A percentile compares a stretch with the other conserved stretches of the same genome.
Evolutionary conservation across 1,140 invertebrate species (phyloP).

Genomic region (Drosophila nasuta): DNA sequence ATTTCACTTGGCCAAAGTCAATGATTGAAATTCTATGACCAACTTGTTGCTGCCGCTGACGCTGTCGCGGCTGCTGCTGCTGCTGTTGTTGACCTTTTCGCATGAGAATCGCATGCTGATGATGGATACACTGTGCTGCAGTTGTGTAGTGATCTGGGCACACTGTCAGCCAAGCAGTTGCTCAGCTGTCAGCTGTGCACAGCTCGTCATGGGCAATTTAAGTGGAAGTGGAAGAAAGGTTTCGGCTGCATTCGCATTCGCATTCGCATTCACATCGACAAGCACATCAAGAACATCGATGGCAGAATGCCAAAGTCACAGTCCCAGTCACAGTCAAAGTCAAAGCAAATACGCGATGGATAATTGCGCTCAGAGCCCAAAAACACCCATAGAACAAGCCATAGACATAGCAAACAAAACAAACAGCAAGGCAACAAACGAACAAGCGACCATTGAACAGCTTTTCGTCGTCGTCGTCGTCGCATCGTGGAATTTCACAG

Average conservation of each 20-base stretch:
- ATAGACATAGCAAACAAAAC: constrained; percentile 36
- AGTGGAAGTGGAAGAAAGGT: constrained; percentile 72
- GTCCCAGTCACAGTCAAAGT: constrained; percentile 35
- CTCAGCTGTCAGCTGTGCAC: constrained; percentile 74
- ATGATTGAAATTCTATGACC: constrained; percentile 80
- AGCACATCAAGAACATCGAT: constrained; percentile 43
- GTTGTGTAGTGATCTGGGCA: constrained; percentile 31
- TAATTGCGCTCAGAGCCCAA: constrained; percentile 48
- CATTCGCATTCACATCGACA: constrained; percentile 18
- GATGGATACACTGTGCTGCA: constrained; percentile 67
- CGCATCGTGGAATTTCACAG: constrained; percentile 74
- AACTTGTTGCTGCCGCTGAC: constrained; percentile 38
- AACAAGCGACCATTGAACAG: constrained; percentile 40
- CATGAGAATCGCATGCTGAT: constrained; percentile 74
- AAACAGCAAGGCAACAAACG: neutral
- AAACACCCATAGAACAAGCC: constrained; percentile 49
- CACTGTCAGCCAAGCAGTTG: constrained; percentile 48
- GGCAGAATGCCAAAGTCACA: constrained; percentile 47
- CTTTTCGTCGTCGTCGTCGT: constrained; percentile 52
- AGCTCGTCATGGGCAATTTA: constrained; percentile 79
- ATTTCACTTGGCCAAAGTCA: constrained; percentile 66
- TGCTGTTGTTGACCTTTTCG: constrained; percentile 73
- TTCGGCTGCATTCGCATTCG: constrained; percentile 15
- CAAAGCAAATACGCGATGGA: constrained; percentile 51
- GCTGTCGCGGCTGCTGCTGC: constrained; percentile 9